These are phyloP conservation scores for Psilopsiagon aurifrons DNA, from an alignment of 2,113 vertebrate genomes.

Conservation along the genomic window DNA sequence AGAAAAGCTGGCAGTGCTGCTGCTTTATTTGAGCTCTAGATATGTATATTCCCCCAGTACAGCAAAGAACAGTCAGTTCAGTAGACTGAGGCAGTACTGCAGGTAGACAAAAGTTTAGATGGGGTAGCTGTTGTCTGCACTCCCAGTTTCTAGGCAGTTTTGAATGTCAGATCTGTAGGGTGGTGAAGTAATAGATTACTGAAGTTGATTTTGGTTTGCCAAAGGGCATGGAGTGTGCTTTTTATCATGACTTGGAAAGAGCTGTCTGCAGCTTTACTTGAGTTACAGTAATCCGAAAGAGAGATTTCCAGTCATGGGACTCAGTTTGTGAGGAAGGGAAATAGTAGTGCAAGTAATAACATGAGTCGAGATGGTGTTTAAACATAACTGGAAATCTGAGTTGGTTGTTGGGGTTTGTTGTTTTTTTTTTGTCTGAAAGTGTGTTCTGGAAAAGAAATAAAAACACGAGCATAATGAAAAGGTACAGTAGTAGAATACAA, in stretches of 20 bases:
- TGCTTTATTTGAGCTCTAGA: accelerated
- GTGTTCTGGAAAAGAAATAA: neutral
- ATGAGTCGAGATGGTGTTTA: neutral
- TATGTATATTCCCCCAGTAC: neutral
- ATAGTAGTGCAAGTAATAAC: neutral
- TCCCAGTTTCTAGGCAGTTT: neutral
- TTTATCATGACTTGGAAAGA: neutral
- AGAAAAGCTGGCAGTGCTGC: neutral
- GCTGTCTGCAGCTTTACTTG: neutral
- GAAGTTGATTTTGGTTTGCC: neutral
- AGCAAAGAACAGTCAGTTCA: neutral
- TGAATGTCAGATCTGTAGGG: neutral
- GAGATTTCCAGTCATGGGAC: neutral
- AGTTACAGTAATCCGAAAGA: neutral
- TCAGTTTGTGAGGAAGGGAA: neutral
- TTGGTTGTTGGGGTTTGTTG: neutral
- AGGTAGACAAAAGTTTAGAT: neutral
- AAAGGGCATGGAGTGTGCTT: neutral
- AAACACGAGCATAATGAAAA: neutral
- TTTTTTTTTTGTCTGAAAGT: neutral
- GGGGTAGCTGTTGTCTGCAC: neutral
- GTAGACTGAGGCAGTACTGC: neutral
- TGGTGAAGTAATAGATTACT: neutral
- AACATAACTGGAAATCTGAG: neutral
- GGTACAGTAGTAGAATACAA: neutral